Percentiles rank a stretch among this genome's conserved stretches.
Conservation (phyloP, 2,888 invertebrate species). For the Heliconius ismenius region DNA sequence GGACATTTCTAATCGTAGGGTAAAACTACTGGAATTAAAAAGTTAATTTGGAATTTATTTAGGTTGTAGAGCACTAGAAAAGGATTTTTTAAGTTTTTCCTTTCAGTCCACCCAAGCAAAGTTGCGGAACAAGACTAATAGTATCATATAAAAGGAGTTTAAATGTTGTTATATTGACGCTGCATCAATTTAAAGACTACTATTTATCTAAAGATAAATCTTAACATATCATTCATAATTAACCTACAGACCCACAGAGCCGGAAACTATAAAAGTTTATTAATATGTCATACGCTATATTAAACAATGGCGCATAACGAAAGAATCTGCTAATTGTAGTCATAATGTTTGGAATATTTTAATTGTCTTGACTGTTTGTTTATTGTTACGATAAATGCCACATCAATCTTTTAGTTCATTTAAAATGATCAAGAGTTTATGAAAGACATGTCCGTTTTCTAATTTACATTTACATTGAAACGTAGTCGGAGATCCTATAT, state of each 20-base stretch:
- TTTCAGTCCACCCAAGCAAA: background rate
- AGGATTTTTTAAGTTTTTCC: background rate
- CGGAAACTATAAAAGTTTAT: conserved; percentile 18
- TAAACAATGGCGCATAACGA: conserved; percentile 17
- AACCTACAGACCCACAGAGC: background rate
- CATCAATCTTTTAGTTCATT: conserved; percentile 13
- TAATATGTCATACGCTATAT: conserved; percentile 10
- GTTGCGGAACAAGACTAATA: background rate
- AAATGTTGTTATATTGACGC: no score
- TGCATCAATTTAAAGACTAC: background rate
- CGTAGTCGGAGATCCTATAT: no score
- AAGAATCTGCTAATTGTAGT: conserved; percentile 24
- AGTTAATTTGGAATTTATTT: background rate
- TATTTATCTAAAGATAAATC: background rate
- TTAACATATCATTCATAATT: conserved; percentile 2
- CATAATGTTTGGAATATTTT: conserved; percentile 20
- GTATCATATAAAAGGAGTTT: background rate
- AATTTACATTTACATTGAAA: background rate
- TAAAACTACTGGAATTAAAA: background rate
- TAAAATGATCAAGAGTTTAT: conserved; percentile 4
- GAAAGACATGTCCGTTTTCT: background rate
- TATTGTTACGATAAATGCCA: conserved; percentile 10
- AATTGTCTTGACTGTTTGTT: conserved; percentile 19
- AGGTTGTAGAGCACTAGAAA: background rate
- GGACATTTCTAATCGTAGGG: background rate